Conservation (phyloP, 2,888 invertebrate species). For the Panzeria rudis region DNA sequence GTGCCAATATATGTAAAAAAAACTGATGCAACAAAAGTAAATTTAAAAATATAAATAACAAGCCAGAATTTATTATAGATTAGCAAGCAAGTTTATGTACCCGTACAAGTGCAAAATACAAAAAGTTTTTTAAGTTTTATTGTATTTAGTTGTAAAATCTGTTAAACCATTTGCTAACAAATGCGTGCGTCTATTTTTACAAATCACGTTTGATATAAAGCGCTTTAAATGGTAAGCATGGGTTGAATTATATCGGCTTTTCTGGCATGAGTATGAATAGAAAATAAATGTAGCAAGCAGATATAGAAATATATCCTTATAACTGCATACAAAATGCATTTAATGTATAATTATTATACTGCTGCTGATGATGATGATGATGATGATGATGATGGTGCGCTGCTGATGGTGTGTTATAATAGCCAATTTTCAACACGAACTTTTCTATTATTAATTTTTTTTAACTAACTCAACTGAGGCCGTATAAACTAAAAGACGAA, state of each 20-base stretch:
- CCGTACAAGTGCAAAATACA: not conserved
- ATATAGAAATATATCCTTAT: conserved; percentile 56
- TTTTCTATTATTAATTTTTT: conserved; percentile 3
- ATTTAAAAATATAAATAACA: not conserved
- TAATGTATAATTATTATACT: conserved; percentile 62
- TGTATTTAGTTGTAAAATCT: conserved; percentile 36
- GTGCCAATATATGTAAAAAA: not conserved
- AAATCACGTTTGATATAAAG: conserved; percentile 67
- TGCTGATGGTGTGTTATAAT: conserved; percentile 46
- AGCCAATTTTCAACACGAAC: conserved; percentile 55
- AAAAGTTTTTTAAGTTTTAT: not conserved
- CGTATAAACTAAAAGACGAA: not conserved
- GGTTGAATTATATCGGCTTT: not conserved
- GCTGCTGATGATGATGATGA: conserved; percentile 10
- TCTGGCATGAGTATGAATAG: conserved; percentile 6
- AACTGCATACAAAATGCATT: conserved; percentile 42
- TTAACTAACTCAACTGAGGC: not conserved
- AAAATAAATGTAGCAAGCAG: conserved; percentile 32
- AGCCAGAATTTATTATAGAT: conserved; percentile 8
- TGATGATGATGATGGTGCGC: conserved; percentile 12
- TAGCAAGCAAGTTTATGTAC: conserved; percentile 4
- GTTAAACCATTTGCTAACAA: conserved; percentile 69
- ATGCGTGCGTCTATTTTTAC: conserved; percentile 57
- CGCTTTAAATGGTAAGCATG: conserved; percentile 52
- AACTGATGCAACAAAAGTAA: not conserved